These are phyloP conservation scores for Leptinotarsa rubiginosa DNA, from an alignment of 2,888 invertebrate genomes.

Conservation along the genomic window DNA sequence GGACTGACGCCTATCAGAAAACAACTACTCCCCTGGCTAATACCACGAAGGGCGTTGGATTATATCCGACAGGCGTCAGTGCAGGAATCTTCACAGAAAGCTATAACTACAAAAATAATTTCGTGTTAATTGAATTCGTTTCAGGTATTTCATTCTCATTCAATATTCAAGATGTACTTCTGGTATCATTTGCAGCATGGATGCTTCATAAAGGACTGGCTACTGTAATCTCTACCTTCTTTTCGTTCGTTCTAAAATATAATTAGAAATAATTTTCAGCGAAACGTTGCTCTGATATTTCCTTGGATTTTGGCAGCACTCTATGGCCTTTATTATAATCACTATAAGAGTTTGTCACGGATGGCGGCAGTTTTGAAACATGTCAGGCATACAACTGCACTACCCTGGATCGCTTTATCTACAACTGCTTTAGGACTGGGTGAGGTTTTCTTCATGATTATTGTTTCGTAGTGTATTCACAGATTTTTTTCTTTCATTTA, in stretches of 20 bases:
- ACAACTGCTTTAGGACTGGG: conserved; percentile 52
- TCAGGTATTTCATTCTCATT: conserved; percentile 57
- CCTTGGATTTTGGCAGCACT: conserved; percentile 59
- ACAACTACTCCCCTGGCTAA: too few relatives aligned
- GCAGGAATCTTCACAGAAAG: too few relatives aligned
- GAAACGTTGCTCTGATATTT: conserved; percentile 53
- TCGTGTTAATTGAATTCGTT: conserved; percentile 26
- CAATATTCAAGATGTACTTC: conserved; percentile 56
- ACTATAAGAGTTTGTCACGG: conserved; percentile 54
- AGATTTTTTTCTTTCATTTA: too few relatives aligned
- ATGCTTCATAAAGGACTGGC: conserved; percentile 57
- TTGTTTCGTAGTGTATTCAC: too few relatives aligned
- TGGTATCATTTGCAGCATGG: conserved; percentile 55
- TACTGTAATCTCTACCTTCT: conserved; percentile 41
- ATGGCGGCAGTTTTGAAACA: conserved; percentile 54
- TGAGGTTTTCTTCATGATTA: conserved; percentile 28
- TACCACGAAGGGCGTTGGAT: too few relatives aligned
- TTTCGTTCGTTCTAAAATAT: neutral
- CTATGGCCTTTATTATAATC: conserved; percentile 59
- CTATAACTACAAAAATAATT: too few relatives aligned
- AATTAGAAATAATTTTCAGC: conserved; percentile 42
- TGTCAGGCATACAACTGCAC: conserved; percentile 47
- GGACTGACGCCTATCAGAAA: too few relatives aligned
- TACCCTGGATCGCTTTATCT: conserved; percentile 56
- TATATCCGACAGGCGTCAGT: too few relatives aligned